These are phyloP conservation scores for Brachypalpus laphriformis DNA, from an alignment of 2,888 invertebrate species.

Conservation along the genomic window DNA sequence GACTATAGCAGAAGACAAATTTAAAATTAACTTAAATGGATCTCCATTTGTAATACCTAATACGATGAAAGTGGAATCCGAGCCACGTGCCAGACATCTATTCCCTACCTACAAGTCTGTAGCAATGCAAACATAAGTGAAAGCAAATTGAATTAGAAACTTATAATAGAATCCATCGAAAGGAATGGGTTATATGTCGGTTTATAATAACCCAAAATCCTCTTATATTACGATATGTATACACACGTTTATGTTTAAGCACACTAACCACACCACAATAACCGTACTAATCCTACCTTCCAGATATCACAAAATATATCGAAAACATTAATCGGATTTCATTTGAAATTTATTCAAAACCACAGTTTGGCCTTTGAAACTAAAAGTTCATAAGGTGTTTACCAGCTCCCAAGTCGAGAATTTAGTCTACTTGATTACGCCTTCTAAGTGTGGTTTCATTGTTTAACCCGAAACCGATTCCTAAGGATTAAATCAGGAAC, in stretches of 20 bases:
- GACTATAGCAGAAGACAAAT: no score
- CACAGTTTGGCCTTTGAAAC: background rate
- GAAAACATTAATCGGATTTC: background rate
- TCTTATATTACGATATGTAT: background rate
- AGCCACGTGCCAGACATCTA: background rate
- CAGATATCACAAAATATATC: background rate
- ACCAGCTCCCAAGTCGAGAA: background rate
- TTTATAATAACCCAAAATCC: background rate
- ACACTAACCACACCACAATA: background rate
- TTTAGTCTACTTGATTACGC: background rate
- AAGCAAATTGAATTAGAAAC: background rate
- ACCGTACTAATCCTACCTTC: background rate
- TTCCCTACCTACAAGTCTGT: background rate
- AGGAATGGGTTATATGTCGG: background rate
- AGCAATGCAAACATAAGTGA: background rate
- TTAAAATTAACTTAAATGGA: no score
- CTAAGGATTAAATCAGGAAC: background rate
- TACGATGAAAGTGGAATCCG: no score
- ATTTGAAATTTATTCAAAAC: conserved; percentile 9
- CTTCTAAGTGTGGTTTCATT: background rate
- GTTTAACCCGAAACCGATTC: background rate
- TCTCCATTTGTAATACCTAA: no score
- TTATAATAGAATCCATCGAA: background rate
- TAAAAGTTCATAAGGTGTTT: background rate
- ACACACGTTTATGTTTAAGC: background rate